Evolutionary conservation across 2,113 vertebrate species (phyloP).

Genomic region (Physeter macrocephalus): DNA sequence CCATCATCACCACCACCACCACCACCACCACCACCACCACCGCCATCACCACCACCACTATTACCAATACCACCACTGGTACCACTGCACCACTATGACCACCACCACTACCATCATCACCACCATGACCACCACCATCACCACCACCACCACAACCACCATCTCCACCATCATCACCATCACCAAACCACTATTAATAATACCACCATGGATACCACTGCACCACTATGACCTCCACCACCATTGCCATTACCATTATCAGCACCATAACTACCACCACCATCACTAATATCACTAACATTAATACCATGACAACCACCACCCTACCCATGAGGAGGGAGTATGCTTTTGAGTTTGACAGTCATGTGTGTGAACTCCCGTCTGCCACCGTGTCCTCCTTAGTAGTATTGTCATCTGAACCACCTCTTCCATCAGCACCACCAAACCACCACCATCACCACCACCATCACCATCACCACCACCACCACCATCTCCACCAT

Average conservation of each 20-base stretch:
- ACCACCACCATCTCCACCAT: too few species aligned
- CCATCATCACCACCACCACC: neutral
- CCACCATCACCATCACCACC: neutral
- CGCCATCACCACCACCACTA: rapidly evolving
- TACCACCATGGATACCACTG: too few species aligned
- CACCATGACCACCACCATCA: rapidly evolving
- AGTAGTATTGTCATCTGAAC: neutral
- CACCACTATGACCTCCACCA: neutral
- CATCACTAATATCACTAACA: rapidly evolving
- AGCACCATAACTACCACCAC: rapidly evolving
- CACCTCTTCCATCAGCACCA: too few species aligned
- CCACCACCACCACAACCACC: rapidly evolving
- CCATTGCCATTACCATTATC: neutral
- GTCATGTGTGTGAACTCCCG: neutral
- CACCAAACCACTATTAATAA: neutral
- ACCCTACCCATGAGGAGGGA: rapidly evolving
- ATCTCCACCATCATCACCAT: too few species aligned
- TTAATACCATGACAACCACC: rapidly evolving
- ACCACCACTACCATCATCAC: too few species aligned
- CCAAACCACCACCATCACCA: too few species aligned
- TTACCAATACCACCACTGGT: neutral
- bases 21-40: too few species aligned
- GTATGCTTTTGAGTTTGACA: neutral
- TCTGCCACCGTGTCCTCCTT: neutral
- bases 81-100: neutral